phyloP scores from a whole-genome alignment of 1,140 invertebrate genomes.

The Proales similis region DNA sequence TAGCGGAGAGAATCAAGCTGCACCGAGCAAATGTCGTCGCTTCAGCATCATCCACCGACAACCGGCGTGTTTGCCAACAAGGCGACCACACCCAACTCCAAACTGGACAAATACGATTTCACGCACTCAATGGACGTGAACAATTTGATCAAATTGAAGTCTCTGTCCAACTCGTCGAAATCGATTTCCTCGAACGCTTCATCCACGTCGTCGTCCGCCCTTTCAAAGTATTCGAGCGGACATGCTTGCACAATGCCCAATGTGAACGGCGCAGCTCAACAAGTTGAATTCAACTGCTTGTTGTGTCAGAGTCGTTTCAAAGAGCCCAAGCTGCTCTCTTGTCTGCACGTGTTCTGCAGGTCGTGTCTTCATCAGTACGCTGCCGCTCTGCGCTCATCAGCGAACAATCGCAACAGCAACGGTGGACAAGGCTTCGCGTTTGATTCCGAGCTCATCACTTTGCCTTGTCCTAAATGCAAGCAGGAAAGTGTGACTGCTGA shows the following conservation, averaged over 20 bases:
- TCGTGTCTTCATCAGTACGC: slow-evolving; percentile 69
- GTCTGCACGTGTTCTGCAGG: slow-evolving; percentile 85
- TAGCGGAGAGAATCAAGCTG: too few relatives aligned
- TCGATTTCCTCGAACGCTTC: slow-evolving; percentile 21
- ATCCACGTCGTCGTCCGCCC: neutral
- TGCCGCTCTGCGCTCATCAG: slow-evolving; percentile 62
- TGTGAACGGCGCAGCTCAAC: slow-evolving; percentile 37
- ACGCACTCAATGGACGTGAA: too few relatives aligned
- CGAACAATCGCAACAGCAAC: neutral
- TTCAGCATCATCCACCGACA: too few relatives aligned
- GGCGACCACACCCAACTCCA: too few relatives aligned
- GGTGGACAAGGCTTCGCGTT: slow-evolving; percentile 6
- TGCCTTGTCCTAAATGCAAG: slow-evolving; percentile 68
- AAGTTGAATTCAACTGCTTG: slow-evolving; percentile 43
- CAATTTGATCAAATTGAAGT: slow-evolving; percentile 12
- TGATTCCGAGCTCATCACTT: slow-evolving; percentile 38
- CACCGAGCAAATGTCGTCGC: too few relatives aligned
- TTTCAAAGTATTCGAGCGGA: neutral
- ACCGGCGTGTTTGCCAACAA: too few relatives aligned
- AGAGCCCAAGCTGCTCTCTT: slow-evolving; percentile 72
- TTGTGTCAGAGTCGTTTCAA: slow-evolving; percentile 63
- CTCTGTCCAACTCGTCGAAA: slow-evolving; percentile 22
- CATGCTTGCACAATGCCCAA: neutral
- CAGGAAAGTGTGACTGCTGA: slow-evolving; percentile 68
- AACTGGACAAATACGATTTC: too few relatives aligned